Evolutionary conservation across 1,140 invertebrate genomes (phyloP), one percentile per base, ranked within the genome.

Genomic region (Centruroides vittatus): DNA sequence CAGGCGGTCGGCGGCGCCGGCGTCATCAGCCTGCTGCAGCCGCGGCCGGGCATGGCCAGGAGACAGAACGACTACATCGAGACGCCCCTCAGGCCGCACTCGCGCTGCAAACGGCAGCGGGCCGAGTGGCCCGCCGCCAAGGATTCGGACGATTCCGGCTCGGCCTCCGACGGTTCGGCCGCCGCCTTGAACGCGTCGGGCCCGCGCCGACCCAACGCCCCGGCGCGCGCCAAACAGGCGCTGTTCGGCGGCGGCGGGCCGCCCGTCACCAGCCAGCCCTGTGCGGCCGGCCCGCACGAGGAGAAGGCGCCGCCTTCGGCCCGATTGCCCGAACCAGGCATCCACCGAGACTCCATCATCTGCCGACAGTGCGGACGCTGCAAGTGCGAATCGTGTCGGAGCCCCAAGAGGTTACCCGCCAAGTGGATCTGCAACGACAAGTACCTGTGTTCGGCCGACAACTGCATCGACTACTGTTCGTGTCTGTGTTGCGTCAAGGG

Each of bases 401-500:
- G 84, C 68, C 88, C 89, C 8, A 79, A 86, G 34, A 82, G 86
- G 50, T 76, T 94, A 69, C 92, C 92, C 23, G 84, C 84, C 66
- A 80, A 81, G 56, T 95, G 91, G 91, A 79, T 93, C 63, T 92
- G 90, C 77, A 82, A 86, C 74, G 81, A 88, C 71, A 83, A 84
- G 73, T 92, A 86, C 74, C 81, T 88, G 68, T 86, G 89, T 75
- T 91, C 88, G 68, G 86, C 87, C 55, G 86, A 92, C 72, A 83
- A 86, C 61, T 80, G 84, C 65, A 82, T 95, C 63, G 89, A 94
- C 75, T 88, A 89, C 72, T 84, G 84, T 57, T 88, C 88, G 61
- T 95, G 92, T 73, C 80, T 95, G 75, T 95, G 91, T 77, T 93
- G 89, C 74, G 89, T 91, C 66, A 92, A 93, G 73, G 89, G 85